Conservation (phyloP, 2,113 vertebrate genomes). For the Rhinichthys klamathensis region DNA sequence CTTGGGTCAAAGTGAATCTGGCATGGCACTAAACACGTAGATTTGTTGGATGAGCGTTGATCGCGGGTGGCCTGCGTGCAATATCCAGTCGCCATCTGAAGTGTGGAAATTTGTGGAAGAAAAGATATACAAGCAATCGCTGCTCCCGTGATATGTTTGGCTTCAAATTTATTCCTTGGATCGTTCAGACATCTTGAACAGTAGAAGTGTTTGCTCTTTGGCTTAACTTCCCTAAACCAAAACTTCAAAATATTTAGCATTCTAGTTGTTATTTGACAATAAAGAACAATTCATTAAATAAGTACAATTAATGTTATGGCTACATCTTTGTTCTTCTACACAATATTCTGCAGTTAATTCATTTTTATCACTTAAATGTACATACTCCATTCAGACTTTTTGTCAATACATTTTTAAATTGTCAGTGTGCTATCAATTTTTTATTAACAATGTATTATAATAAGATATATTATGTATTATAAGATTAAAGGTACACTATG, state of each 20-base stretch:
- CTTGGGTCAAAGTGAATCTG: constrained; percentile 66
- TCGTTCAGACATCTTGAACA: background rate
- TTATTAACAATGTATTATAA: too few relatives aligned
- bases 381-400: background rate
- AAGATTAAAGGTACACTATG: too few relatives aligned
- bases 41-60: constrained; percentile 72
- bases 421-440: background rate
- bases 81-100: constrained; percentile 34
- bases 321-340: background rate
- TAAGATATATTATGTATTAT: too few relatives aligned
- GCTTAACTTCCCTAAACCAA: background rate
- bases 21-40: constrained; percentile 57
- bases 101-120: background rate
- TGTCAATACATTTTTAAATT: background rate
- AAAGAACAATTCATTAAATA: background rate
- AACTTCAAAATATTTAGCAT: background rate
- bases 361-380: too few relatives aligned
- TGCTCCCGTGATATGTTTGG: background rate
- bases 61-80: constrained; percentile 44
- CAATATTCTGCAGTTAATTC: background rate
- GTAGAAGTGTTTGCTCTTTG: background rate
- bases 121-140: background rate
- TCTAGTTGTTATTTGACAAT: background rate
- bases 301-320: background rate
- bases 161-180: background rate